These are phyloP conservation scores for Eudemis profundana DNA, from an alignment of 2,888 invertebrate species.

Conservation along the genomic window DNA sequence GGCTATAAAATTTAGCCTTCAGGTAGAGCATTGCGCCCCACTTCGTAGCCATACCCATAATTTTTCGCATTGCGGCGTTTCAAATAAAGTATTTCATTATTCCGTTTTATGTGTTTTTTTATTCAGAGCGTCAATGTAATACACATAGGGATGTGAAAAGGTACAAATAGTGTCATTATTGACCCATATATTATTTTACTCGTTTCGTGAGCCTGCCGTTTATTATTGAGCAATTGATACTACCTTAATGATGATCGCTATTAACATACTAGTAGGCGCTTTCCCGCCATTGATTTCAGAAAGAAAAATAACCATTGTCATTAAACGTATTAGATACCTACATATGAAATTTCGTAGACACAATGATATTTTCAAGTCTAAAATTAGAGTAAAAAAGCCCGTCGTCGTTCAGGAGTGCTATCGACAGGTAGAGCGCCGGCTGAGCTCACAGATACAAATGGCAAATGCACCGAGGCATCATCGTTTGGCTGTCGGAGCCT, in stretches of 20 bases:
- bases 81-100: constrained; percentile 59
- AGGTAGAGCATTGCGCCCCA: constrained; percentile 77
- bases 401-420: constrained; percentile 49
- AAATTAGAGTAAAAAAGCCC: constrained; percentile 29
- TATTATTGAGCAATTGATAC: too few species aligned
- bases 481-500: constrained; percentile 52
- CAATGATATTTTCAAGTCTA: constrained; percentile 8
- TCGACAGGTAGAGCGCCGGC: constrained; percentile 55
- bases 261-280: too few species aligned
- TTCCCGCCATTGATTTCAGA: too few species aligned
- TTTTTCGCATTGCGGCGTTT: constrained; percentile 84
- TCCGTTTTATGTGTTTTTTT: constrained; percentile 54
- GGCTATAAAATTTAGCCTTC: constrained; percentile 81
- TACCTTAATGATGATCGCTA: too few species aligned
- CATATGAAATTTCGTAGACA: constrained; percentile 6
- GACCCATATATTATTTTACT: too few species aligned
- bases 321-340: too few species aligned
- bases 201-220: too few species aligned
- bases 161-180: too few species aligned
- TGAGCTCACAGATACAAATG: constrained; percentile 57
- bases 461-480: constrained; percentile 64
- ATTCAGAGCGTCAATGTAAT: constrained; percentile 4
- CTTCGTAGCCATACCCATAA: constrained; percentile 75
- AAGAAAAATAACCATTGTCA: too few species aligned
- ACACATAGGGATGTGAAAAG: neutral